phyloP scores from a whole-genome alignment of 1,140 invertebrate genomes.

The Vanessa atalanta region DNA sequence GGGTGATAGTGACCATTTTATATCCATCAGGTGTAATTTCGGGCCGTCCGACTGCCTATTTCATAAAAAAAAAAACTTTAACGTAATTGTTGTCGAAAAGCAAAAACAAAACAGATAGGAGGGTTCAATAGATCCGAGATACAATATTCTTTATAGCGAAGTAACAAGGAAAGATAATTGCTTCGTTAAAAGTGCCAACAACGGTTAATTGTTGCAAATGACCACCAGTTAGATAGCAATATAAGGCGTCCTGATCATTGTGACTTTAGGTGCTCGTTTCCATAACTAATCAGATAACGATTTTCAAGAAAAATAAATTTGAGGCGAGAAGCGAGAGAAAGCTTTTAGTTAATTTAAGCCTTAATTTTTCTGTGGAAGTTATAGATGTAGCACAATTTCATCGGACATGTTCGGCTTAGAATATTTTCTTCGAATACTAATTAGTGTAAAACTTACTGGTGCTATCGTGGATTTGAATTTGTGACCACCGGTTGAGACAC shows the following conservation, averaged over 20 bases:
- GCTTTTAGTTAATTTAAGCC: no score
- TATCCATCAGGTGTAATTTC: no score
- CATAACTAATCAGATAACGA: slow-evolving; percentile 11
- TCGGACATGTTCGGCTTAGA: no score
- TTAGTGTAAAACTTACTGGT: no score
- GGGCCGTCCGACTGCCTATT: no score
- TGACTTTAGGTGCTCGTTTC: slow-evolving; percentile 30
- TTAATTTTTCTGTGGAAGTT: no score
- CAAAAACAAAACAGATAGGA: slow-evolving; percentile 19
- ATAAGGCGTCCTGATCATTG: slow-evolving; percentile 46
- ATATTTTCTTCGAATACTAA: no score
- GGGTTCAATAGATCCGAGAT: slow-evolving; percentile 32
- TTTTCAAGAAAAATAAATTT: background rate
- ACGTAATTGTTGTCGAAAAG: slow-evolving; percentile 14
- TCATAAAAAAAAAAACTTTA: no score
- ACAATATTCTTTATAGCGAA: slow-evolving; percentile 30
- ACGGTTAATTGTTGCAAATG: slow-evolving; percentile 73
- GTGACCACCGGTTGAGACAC: no score
- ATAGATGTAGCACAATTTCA: no score
- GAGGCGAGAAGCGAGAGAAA: background rate
- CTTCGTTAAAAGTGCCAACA: slow-evolving; percentile 62
- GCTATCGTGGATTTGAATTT: no score
- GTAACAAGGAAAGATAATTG: slow-evolving; percentile 56
- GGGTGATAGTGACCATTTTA: no score
- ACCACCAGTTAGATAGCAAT: slow-evolving; percentile 58